These are phyloP conservation scores for Brachyptera risi DNA, from an alignment of 2,888 invertebrate species.

Conservation along the genomic window DNA sequence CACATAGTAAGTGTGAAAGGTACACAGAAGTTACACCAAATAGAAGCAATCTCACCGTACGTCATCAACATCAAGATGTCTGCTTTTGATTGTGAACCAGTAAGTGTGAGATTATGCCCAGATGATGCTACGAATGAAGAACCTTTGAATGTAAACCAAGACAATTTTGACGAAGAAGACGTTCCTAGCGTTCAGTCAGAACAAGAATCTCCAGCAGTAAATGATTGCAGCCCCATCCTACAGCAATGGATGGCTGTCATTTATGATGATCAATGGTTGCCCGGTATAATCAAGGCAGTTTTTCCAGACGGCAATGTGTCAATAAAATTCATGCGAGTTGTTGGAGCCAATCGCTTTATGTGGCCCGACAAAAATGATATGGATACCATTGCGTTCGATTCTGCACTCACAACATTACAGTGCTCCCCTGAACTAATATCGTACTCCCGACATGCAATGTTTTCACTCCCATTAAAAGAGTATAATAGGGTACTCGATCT, in stretches of 20 bases:
- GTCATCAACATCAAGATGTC: background rate
- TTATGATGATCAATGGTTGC: constrained; percentile 2
- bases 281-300: background rate
- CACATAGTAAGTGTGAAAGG: constrained; percentile 1
- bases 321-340: background rate
- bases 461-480: background rate
- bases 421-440: constrained; percentile 2
- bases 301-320: background rate
- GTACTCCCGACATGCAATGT: background rate
- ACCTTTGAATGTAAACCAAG: too few relatives aligned
- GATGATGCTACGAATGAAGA: background rate
- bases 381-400: background rate
- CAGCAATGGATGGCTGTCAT: background rate
- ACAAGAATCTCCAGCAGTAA: too few relatives aligned
- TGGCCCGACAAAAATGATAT: background rate
- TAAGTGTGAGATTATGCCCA: too few relatives aligned
- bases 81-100: background rate
- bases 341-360: background rate
- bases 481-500: background rate
- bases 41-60: background rate
- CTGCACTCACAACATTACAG: background rate
- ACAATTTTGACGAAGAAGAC: too few relatives aligned
- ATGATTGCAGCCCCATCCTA: background rate
- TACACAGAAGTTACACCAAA: constrained; percentile 3
- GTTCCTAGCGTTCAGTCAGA: background rate